Percentiles rank a stretch among this genome's conserved stretches.
phyloP scores from a whole-genome alignment of 1,140 invertebrate genomes.

The Cydia splendana region DNA sequence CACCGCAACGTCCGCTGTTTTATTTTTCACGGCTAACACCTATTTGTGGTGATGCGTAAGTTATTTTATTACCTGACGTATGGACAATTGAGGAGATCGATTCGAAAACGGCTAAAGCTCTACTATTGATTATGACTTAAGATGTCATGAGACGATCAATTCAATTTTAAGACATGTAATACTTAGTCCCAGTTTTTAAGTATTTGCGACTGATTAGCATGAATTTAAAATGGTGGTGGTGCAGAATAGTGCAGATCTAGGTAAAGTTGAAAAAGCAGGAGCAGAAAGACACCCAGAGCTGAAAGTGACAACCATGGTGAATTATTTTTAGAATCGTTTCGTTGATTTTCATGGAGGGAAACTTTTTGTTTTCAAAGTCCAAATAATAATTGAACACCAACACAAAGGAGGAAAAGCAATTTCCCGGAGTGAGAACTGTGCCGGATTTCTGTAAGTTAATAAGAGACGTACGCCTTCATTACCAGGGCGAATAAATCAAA shows the following conservation, averaged over 20 bases:
- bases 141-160: slow-evolving; percentile 27
- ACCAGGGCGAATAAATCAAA: slow-evolving; percentile 74
- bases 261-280: too few species aligned
- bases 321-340: not conserved
- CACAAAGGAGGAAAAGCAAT: slow-evolving; percentile 38
- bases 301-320: not conserved
- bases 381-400: slow-evolving; percentile 28
- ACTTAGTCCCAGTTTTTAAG: not conserved
- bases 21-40: slow-evolving; percentile 54
- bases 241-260: too few species aligned
- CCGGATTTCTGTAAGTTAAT: slow-evolving; percentile 62
- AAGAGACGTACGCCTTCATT: slow-evolving; percentile 71
- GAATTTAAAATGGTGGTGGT: not conserved
- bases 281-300: not conserved
- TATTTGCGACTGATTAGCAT: not conserved
- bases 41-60: slow-evolving; percentile 59
- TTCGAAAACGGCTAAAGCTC: slow-evolving; percentile 35
- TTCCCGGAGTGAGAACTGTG: slow-evolving; percentile 52
- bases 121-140: slow-evolving; percentile 44
- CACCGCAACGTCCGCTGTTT: slow-evolving; percentile 52
- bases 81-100: slow-evolving; percentile 36
- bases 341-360: not conserved
- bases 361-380: not conserved
- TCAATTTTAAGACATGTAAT: not conserved
- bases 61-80: slow-evolving; percentile 55